phyloP scores from a whole-genome alignment of 2,888 invertebrate species.

The Himalopsyche japonica region DNA sequence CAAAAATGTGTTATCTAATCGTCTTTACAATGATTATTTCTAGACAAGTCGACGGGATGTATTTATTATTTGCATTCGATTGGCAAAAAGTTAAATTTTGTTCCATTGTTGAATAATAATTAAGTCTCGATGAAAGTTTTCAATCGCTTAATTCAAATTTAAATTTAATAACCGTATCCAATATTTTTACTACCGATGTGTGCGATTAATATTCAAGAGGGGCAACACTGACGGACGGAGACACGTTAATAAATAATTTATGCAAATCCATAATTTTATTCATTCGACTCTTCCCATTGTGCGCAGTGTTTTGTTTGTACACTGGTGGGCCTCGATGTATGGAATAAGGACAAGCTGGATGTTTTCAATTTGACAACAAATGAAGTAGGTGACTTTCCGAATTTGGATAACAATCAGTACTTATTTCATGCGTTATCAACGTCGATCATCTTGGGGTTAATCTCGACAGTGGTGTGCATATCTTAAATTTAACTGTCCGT shows the following conservation, averaged over 20 bases:
- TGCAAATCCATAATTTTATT: constrained; percentile 20
- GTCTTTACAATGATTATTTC: no score
- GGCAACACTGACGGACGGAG: neutral
- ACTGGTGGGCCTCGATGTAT: neutral
- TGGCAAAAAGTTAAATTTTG: no score
- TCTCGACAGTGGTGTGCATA: no score
- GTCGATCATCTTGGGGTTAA: no score
- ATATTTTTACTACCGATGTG: neutral
- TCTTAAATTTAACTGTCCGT: no score
- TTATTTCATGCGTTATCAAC: no score
- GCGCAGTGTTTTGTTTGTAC: neutral
- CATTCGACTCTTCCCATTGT: neutral
- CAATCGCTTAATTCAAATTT: no score
- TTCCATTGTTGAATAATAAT: no score
- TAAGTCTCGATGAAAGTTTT: no score
- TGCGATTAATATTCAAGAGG: neutral
- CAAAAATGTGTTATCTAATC: no score
- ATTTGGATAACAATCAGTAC: neutral
- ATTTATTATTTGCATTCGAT: no score
- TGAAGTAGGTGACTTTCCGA: neutral
- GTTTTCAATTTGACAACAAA: neutral
- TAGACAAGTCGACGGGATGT: no score
- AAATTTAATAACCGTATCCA: neutral
- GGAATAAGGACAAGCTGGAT: neutral
- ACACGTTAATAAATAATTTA: constrained; percentile 16